A percentile compares a stretch with the other conserved stretches of the same genome.
phyloP scores from a whole-genome alignment of 2,888 invertebrate species.

The Polyploca ridens region DNA sequence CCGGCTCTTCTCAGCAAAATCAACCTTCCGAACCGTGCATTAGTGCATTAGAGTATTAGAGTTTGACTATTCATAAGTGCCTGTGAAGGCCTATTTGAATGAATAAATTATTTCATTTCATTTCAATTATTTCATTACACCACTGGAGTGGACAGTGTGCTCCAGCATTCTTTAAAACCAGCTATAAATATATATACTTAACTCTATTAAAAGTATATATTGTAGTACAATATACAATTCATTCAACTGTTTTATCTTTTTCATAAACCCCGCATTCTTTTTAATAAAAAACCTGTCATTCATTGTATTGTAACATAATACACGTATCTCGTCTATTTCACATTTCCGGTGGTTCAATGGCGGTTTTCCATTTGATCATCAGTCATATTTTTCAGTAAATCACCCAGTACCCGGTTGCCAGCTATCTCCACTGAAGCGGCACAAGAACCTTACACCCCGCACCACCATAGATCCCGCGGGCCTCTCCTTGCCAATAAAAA shows the following conservation, averaged over 20 bases:
- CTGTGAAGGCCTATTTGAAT: no score
- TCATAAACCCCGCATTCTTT: not conserved
- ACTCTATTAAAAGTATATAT: not conserved
- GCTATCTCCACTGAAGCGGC: constrained; percentile 40
- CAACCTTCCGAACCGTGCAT: no score
- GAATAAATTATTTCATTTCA: no score
- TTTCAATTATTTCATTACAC: no score
- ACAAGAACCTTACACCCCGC: constrained; percentile 28
- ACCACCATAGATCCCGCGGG: constrained; percentile 25
- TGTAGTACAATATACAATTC: no score
- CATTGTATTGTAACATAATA: constrained; percentile 1
- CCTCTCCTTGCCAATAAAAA: constrained; percentile 13
- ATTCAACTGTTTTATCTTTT: no score
- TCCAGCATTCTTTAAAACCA: no score
- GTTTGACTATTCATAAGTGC: no score
- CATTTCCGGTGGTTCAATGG: constrained; percentile 6
- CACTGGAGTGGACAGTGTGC: no score
- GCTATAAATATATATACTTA: no score
- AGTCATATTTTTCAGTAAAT: constrained; percentile 40
- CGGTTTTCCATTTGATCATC: constrained; percentile 21
- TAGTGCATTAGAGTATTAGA: no score
- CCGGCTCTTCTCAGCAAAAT: no score
- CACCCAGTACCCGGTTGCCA: constrained; percentile 32
- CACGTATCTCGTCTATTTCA: not conserved
- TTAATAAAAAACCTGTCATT: constrained; percentile 3